Evolutionary conservation across 2,797 vertebrate genomes (phyloP).

Genomic region (Pangasius mekongensis): DNA sequence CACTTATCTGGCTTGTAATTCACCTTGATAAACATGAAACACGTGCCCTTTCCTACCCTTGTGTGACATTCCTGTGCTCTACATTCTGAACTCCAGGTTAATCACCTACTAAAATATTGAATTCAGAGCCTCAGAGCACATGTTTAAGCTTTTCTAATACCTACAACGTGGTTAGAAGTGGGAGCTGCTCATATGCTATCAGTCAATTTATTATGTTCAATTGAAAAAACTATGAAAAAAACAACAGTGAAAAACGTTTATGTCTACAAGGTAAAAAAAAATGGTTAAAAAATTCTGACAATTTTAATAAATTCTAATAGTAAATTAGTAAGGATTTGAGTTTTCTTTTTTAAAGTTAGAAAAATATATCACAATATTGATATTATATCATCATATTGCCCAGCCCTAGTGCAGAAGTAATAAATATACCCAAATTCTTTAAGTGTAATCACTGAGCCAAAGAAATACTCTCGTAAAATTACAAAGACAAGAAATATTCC

Average conservation of each 20-base stretch:
- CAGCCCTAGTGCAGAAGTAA: not conserved
- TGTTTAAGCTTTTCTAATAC: not conserved
- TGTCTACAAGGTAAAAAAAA: not conserved
- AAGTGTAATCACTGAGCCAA: not conserved
- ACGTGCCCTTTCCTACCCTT: conserved; percentile 39
- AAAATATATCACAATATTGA: not conserved
- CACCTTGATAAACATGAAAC: conserved; percentile 45
- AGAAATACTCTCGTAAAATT: not conserved
- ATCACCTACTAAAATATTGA: conserved; percentile 4
- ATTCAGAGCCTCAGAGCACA: not conserved
- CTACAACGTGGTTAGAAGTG: too few relatives aligned
- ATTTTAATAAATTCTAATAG: not conserved
- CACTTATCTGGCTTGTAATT: not conserved
- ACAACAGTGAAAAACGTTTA: too few relatives aligned
- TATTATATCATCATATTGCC: not conserved
- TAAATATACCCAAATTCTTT: not conserved
- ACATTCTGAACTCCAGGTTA: conserved; percentile 19
- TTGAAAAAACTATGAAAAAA: too few relatives aligned
- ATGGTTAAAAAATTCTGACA: not conserved
- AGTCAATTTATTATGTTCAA: not conserved
- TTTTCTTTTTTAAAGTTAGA: too few relatives aligned
- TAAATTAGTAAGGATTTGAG: not conserved
- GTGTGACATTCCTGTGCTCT: conserved; percentile 38
- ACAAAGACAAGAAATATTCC: not conserved
- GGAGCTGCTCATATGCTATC: not conserved